A percentile compares a stretch with the other conserved stretches of the same genome.
These are phyloP conservation scores for Jaculus jaculus DNA, from an alignment of 2,113 vertebrate species.

Conservation along the genomic window DNA sequence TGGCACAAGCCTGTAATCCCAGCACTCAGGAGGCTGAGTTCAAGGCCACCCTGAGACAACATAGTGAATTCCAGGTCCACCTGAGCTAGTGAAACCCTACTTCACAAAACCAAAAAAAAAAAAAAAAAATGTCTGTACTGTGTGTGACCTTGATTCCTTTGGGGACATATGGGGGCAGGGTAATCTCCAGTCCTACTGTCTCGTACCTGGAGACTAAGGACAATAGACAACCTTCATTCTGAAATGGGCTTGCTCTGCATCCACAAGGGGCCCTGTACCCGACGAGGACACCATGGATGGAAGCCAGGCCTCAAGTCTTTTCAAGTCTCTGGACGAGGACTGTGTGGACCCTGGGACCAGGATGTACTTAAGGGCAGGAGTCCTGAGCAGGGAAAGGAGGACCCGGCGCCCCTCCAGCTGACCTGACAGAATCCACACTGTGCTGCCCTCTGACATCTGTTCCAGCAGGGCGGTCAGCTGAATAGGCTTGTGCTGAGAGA, in stretches of 20 bases:
- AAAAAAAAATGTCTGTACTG: too few species aligned
- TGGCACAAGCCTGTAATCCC: too few species aligned
- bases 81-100: too few species aligned
- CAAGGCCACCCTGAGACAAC: too few species aligned
- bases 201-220: neutral
- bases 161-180: neutral
- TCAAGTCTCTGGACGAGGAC: neutral
- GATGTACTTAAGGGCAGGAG: neutral
- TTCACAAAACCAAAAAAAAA: too few species aligned
- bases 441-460: constrained; percentile 86
- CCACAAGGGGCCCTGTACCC: neutral
- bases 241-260: neutral
- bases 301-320: constrained; percentile 18
- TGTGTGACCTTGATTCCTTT: neutral
- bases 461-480: constrained; percentile 88
- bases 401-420: neutral
- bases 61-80: too few species aligned
- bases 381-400: neutral
- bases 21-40: too few species aligned
- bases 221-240: neutral
- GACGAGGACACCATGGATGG: neutral
- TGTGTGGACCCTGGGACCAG: neutral
- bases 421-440: rapidly evolving
- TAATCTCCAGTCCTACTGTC: neutral
- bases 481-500: constrained; percentile 84